phyloP scores from a whole-genome alignment of 1,140 invertebrate species.

The Caenorhabditis elegans region DNA sequence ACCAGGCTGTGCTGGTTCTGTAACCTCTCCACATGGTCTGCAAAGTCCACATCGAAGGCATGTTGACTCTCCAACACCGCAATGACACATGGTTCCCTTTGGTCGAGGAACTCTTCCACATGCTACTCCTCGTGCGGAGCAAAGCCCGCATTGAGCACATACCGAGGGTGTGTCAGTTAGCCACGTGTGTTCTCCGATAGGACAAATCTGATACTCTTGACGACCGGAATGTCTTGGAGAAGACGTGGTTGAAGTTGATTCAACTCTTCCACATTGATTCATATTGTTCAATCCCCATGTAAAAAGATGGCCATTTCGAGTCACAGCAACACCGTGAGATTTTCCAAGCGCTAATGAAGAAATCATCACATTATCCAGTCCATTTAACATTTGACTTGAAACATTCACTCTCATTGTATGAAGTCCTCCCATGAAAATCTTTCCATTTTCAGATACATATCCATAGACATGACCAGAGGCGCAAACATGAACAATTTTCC shows the following conservation, averaged over 20 bases:
- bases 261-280: slow-evolving; percentile 86
- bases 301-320: slow-evolving; percentile 84
- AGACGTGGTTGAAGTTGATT: neutral
- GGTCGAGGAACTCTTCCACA: slow-evolving; percentile 43
- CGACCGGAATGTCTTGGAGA: slow-evolving; percentile 30
- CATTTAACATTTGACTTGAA: slow-evolving; percentile 66
- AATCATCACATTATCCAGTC: slow-evolving; percentile 79
- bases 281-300: slow-evolving; percentile 97
- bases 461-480: slow-evolving; percentile 50
- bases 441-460: slow-evolving; percentile 59
- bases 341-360: slow-evolving; percentile 86
- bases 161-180: slow-evolving; percentile 59
- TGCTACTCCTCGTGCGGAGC: slow-evolving; percentile 52
- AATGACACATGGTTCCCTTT: slow-evolving; percentile 77
- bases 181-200: slow-evolving; percentile 51
- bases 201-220: neutral
- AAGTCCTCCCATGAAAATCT: slow-evolving; percentile 54
- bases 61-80: slow-evolving; percentile 89
- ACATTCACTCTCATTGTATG: slow-evolving; percentile 50
- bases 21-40: slow-evolving; percentile 77
- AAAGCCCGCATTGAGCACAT: slow-evolving; percentile 56
- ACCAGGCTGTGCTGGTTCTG: slow-evolving; percentile 64
- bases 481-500: slow-evolving; percentile 37
- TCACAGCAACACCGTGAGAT: slow-evolving; percentile 86
- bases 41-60: slow-evolving; percentile 89